These are phyloP conservation scores for Andrena trimmerana DNA, from an alignment of 2,888 invertebrate species.

Conservation along the genomic window DNA sequence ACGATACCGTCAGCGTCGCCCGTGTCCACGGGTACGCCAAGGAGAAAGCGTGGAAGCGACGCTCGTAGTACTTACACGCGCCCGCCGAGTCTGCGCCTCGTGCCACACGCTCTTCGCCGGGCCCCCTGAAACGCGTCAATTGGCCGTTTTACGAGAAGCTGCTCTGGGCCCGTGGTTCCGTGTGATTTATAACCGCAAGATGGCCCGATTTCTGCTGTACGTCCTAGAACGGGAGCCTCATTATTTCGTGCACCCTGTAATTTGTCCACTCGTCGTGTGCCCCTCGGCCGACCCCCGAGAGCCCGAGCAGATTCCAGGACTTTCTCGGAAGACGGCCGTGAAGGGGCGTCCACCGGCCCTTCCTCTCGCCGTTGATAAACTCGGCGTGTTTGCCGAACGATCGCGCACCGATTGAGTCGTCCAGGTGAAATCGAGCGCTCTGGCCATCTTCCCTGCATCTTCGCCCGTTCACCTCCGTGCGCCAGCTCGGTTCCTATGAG, in stretches of 20 bases:
- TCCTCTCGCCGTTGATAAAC: conserved; percentile 60
- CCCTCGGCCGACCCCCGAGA: conserved; percentile 56
- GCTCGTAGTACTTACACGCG: background rate
- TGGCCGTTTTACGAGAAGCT: conserved; percentile 73
- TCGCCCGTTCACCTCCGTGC: background rate
- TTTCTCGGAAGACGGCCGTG: conserved; percentile 78
- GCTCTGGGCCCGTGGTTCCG: conserved; percentile 67
- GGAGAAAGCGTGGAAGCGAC: background rate
- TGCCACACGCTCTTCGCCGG: conserved; percentile 62
- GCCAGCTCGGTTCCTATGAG: conserved; percentile 19
- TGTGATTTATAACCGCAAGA: conserved; percentile 82
- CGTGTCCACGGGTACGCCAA: background rate
- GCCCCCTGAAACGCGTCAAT: conserved; percentile 70
- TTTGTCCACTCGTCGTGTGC: conserved; percentile 83
- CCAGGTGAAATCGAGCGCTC: conserved; percentile 45
- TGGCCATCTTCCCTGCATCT: conserved; percentile 32
- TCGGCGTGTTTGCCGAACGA: conserved; percentile 46
- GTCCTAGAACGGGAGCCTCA: conserved; percentile 83
- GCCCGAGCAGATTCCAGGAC: conserved; percentile 67
- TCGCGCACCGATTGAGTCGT: conserved; percentile 64
- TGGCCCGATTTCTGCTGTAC: conserved; percentile 80
- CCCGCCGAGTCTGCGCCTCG: conserved; percentile 33
- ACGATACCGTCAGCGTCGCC: background rate
- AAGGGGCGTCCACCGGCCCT: conserved; percentile 35
- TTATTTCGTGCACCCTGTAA: conserved; percentile 84